Percentiles rank a stretch among this genome's conserved stretches.
Conservation (phyloP, 2,888 invertebrate species). For the Ecliptopera silaceata region DNA sequence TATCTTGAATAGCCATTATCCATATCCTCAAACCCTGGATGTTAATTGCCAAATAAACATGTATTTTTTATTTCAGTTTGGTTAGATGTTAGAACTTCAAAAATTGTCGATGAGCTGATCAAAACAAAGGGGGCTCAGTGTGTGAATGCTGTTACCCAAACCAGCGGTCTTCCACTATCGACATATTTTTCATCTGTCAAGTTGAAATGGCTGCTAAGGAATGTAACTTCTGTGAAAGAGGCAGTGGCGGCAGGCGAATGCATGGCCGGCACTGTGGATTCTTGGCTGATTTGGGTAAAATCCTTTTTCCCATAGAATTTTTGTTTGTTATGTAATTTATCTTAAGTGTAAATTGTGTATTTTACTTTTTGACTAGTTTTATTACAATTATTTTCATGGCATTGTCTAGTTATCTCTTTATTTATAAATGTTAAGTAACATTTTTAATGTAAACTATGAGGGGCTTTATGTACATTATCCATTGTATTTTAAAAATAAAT, state of each 20-base stretch:
- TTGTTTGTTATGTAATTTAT: background rate
- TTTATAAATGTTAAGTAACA: too few relatives aligned
- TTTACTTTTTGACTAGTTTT: too few relatives aligned
- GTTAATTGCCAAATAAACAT: too few relatives aligned
- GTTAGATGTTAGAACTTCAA: slow-evolving; percentile 94
- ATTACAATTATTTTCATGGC: too few relatives aligned
- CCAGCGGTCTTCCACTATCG: slow-evolving; percentile 96
- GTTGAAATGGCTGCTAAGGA: slow-evolving; percentile 95
- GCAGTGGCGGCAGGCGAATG: slow-evolving; percentile 88
- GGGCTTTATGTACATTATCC: too few relatives aligned
- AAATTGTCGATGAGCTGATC: slow-evolving; percentile 89
- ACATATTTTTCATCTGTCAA: slow-evolving; percentile 98
- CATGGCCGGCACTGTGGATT: slow-evolving; percentile 95
- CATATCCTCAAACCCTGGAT: too few relatives aligned
- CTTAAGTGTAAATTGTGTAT: too few relatives aligned
- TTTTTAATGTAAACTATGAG: too few relatives aligned
- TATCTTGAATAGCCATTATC: too few relatives aligned
- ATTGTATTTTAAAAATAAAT: too few relatives aligned
- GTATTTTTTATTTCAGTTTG: slow-evolving; percentile 85
- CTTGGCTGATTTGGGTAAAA: slow-evolving; percentile 96
- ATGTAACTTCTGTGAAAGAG: slow-evolving; percentile 88
- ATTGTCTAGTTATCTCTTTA: too few relatives aligned
- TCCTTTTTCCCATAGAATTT: background rate
- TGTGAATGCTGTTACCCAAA: slow-evolving; percentile 67
- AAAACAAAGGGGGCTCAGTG: slow-evolving; percentile 67